These are phyloP conservation scores for Ophion costatus DNA, from an alignment of 2,888 invertebrate genomes.

Conservation along the genomic window DNA sequence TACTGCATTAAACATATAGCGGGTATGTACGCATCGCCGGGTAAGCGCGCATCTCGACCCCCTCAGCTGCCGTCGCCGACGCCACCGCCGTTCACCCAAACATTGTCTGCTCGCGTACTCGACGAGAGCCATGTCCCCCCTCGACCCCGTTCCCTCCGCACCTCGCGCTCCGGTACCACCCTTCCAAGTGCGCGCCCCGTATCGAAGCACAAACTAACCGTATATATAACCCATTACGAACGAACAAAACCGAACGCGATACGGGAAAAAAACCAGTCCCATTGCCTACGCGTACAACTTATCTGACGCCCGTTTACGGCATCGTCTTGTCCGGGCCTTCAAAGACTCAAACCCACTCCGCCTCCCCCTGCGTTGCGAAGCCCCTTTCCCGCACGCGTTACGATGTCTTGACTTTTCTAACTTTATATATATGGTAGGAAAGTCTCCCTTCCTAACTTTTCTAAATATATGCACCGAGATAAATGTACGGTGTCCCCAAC, in stretches of 20 bases:
- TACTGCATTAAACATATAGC: slow-evolving; percentile 79
- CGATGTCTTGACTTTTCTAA: too few species aligned
- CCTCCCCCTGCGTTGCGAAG: slow-evolving; percentile 1
- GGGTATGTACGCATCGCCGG: slow-evolving; percentile 23
- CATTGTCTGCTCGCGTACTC: slow-evolving; percentile 45
- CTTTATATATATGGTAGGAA: too few species aligned
- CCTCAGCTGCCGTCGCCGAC: slow-evolving; percentile 1
- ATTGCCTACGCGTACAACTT: slow-evolving; percentile 78
- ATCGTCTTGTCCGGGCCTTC: slow-evolving; percentile 57
- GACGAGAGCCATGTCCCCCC: neutral
- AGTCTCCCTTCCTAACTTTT: too few species aligned
- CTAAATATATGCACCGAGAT: too few species aligned
- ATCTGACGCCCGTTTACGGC: slow-evolving; percentile 79
- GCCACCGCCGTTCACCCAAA: slow-evolving; percentile 25
- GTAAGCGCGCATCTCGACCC: slow-evolving; percentile 11
- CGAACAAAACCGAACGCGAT: slow-evolving; percentile 2
- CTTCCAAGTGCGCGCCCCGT: slow-evolving; percentile 5
- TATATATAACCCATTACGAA: slow-evolving; percentile 19
- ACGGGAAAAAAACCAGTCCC: slow-evolving; percentile 76
- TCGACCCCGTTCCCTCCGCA: slow-evolving; percentile 23
- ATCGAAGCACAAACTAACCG: slow-evolving; percentile 9
- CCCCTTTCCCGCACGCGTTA: neutral
- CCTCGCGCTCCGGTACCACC: neutral
- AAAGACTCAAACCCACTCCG: slow-evolving; percentile 47
- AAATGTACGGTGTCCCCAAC: too few species aligned